Evolutionary conservation across 2,113 vertebrate species (phyloP), one percentile per base, ranked within the genome.

Genomic region (Eulemur macaco): DNA sequence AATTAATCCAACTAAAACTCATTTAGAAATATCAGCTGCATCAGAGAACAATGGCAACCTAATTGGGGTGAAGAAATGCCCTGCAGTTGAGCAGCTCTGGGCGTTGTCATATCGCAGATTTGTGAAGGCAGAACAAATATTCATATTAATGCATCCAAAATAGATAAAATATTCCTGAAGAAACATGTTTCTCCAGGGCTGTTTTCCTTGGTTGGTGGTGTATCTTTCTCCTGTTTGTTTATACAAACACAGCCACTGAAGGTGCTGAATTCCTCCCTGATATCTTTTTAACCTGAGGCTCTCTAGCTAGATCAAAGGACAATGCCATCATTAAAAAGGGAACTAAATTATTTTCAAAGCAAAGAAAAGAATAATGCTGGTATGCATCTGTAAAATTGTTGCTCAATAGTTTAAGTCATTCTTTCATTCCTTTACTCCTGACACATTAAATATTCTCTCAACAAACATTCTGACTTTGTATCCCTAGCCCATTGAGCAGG

Each of bases 271-370:
- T 94, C 56, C 18, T 45, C 14, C 27, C 12, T 68, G 45, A 14
- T 80, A 5, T 47, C 69, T 91, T 21, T 60, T 27, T 56, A n/a
- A 60, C 93, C 83, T 60, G 73, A 81, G 96, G 94, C 84, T 89
- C 42, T 85, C 50, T 84, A 23, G 11, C 39, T 84, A 94, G 81
- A 95, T 97, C 96, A 94, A 96, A 97, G 81, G 68, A 50, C 66
- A 64, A 13, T 4, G 37, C 25, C 82, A n/a, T 7, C 8, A n/a
- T 95, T 95, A 76, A 82, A 93, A 93, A 69, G 47, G 8, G 31
- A 97, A 76, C 71, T 15, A 13, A 90, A 76, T 64, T 82, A 56
- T 76, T 76, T 95, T 37, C 84, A 88, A 54, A 69, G 31, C 34
- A 86, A 50, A 94, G 77, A 23, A 91, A 83, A 89, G 23, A 9